Evolutionary conservation across 2,888 invertebrate species (phyloP), one percentile per base, ranked within the genome.

Genomic region (Dione juno): DNA sequence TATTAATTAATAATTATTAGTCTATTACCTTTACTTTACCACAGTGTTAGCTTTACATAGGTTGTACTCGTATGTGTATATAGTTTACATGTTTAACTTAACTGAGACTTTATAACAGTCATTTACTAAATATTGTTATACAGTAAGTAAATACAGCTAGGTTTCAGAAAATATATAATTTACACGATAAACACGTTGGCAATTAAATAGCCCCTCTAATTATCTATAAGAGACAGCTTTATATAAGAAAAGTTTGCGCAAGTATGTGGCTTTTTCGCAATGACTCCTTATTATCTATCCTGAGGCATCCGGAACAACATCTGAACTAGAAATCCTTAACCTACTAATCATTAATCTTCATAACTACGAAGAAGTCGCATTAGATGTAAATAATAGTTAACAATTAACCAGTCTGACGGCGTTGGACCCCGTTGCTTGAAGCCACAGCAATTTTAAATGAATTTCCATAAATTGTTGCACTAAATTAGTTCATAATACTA

Each of bases 321-420:
- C 76, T 77, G 74, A 75, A 81, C 81, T 79, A 79, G 82, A 78
- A 80, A 80, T 76, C 77, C 81, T 80, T 82, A 80, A 81, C 81
- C 81, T 77, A 80, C 77, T 80, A 81, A 84, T 84, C 83, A 86
- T 85, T 81, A 81, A 82, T 83, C 81, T 81, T 81, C 82, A 82
- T 83, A 81, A 81, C 73, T 77, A 78, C 75, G 77, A 80, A 76
- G 77, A 76, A 77, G 80, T 72, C 72, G 79, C 78, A 80, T 80
- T 79, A 81, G 80, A 80, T 79, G 76, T 78, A 82, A 86, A 86
- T 86, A 82, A 83, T 80, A 75, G 71, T 71, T 79, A 76, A 79
- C 81, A 84, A 86, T 86, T 88, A 88, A 82, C 87, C 83, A 82
- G 88, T 85, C 79, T 69, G 61, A 82, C 83, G 78, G 80, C 69